Percentiles rank a stretch among this genome's conserved stretches.
Evolutionary conservation across 2,113 vertebrate species (phyloP).

Genomic region (Phycodurus eques): DNA sequence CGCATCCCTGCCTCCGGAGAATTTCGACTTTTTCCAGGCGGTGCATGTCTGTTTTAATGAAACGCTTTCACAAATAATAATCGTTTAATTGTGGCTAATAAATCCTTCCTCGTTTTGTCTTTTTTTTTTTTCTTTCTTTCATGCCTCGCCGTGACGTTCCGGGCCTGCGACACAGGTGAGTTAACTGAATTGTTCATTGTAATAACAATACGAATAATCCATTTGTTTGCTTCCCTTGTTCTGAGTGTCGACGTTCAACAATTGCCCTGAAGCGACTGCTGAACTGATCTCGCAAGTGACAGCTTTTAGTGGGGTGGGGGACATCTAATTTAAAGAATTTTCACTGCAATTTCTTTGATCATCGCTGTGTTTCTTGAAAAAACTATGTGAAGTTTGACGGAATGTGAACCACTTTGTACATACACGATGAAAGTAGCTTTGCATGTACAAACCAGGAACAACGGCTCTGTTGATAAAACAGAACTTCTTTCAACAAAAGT

Average conservation of each 20-base stretch:
- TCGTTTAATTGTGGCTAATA: neutral
- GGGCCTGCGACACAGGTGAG: slow-evolving; percentile 59
- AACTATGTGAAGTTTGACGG: neutral
- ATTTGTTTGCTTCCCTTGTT: neutral
- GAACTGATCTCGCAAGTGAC: neutral
- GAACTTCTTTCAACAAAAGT: neutral
- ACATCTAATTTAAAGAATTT: neutral
- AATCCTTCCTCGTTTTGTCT: neutral
- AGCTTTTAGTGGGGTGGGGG: neutral
- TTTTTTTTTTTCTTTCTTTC: neutral
- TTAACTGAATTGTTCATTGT: slow-evolving; percentile 19
- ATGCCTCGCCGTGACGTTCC: neutral
- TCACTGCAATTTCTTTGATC: neutral
- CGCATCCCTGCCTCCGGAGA: neutral
- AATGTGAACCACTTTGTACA: neutral
- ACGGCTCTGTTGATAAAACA: neutral
- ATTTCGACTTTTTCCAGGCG: neutral
- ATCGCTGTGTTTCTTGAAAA: neutral
- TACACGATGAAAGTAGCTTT: neutral
- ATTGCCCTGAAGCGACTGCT: neutral
- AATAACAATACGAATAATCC: neutral
- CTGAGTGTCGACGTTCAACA: neutral
- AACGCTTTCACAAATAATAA: neutral
- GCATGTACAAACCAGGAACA: neutral
- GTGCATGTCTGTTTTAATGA: neutral